Percentiles rank a stretch among this genome's conserved stretches.
These are phyloP conservation scores for Aporrectodea caliginosa DNA, from an alignment of 1,140 invertebrate genomes.

Conservation along the genomic window DNA sequence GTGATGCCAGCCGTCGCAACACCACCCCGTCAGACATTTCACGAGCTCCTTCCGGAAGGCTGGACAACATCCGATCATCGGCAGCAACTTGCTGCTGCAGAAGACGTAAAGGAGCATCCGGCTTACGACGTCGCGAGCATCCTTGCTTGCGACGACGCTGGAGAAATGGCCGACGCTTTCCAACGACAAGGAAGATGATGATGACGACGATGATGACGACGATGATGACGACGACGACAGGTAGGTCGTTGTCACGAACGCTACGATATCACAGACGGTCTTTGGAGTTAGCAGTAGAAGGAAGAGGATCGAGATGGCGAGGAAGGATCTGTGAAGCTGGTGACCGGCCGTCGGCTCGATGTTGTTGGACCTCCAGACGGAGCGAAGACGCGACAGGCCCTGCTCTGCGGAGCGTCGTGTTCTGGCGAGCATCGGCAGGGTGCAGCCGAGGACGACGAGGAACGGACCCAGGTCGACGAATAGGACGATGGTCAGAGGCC, in stretches of 20 bases:
- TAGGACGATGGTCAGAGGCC: not conserved
- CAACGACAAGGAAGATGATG: not conserved
- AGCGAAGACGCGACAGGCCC: not conserved
- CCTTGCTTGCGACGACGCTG: not conserved
- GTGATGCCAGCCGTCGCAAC: not conserved
- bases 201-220: not conserved
- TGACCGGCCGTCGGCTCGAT: not conserved
- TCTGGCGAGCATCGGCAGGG: not conserved
- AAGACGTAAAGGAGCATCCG: not conserved
- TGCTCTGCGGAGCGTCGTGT: not conserved
- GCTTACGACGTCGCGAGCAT: not conserved
- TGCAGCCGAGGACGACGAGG: not conserved
- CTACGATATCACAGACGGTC: not conserved
- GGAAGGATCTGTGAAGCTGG: not conserved
- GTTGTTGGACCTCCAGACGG: not conserved
- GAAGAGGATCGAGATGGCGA: not conserved
- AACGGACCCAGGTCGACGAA: not conserved
- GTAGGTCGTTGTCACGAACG: not conserved
- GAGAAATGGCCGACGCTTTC: not conserved
- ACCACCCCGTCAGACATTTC: not conserved
- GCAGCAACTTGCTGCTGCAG: not conserved
- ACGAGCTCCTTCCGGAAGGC: not conserved
- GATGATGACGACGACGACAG: not conserved
- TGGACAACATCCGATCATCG: not conserved
- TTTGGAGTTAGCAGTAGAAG: not conserved